phyloP scores from a whole-genome alignment of 2,113 vertebrate species.

The Felis catus region F.catus_Fca126_mat1.0 CM031411.1:317001-317500 shows the following conservation, averaged over 20 bases:
- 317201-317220: fast-evolving
- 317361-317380: background rate
- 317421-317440: too few species aligned
- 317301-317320: too few species aligned
- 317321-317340: background rate
- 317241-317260: background rate
- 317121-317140: fast-evolving
- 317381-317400: background rate
- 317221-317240: background rate
- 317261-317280: background rate
- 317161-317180: fast-evolving
- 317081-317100: fast-evolving
- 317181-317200: background rate
- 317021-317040: fast-evolving
- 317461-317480: background rate
- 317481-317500: too few species aligned
- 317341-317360: background rate
- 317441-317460: fast-evolving
- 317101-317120: fast-evolving
- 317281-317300: too few species aligned
- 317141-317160: fast-evolving
- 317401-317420: background rate
- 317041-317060: fast-evolving
- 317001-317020: fast-evolving
- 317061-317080: fast-evolving